Evolutionary conservation across 2,888 invertebrate genomes (phyloP).

Genomic region (Hypolimnas misippus): DNA sequence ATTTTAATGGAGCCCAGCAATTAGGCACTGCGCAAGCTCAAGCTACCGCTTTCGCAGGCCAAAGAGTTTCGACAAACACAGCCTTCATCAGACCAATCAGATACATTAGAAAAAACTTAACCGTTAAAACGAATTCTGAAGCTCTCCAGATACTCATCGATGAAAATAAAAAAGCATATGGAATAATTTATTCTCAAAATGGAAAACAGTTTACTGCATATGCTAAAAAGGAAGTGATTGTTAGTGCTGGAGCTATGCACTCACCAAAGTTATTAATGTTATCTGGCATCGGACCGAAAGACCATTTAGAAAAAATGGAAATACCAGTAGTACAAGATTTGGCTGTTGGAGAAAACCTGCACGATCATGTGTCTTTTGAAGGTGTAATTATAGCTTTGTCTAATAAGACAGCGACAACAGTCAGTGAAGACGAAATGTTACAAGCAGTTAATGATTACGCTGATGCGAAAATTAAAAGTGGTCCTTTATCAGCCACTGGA

Average conservation of each 20-base stretch:
- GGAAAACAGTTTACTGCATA: conserved; percentile 49
- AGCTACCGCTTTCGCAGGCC: conserved; percentile 79
- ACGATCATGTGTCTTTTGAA: conserved; percentile 65
- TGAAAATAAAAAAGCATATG: conserved; percentile 59
- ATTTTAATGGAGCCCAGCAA: conserved; percentile 81
- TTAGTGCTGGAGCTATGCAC: conserved; percentile 63
- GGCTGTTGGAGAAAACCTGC: conserved; percentile 57
- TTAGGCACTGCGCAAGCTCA: conserved; percentile 84
- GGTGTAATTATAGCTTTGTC: conserved; percentile 42
- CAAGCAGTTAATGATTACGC: conserved; percentile 67
- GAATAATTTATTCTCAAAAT: conserved; percentile 56
- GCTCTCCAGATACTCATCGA: conserved; percentile 84
- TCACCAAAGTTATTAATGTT: conserved; percentile 67
- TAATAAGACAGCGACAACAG: conserved; percentile 67
- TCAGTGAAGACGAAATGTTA: conserved; percentile 62
- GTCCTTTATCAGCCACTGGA: conserved; percentile 82
- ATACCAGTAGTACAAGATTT: conserved; percentile 52
- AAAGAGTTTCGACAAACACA: conserved; percentile 84
- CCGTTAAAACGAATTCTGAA: conserved; percentile 76
- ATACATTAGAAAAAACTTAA: conserved; percentile 76
- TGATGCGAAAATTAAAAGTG: conserved; percentile 58
- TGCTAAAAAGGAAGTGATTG: conserved; percentile 66
- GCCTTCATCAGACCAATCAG: conserved; percentile 87
- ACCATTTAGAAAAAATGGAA: conserved; percentile 54
- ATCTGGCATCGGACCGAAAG: conserved; percentile 67